Percentiles rank a stretch among this genome's conserved stretches.
These are phyloP conservation scores for Ammospiza maritima DNA, from an alignment of 2,797 vertebrate genomes.

Conservation along the genomic window DNA sequence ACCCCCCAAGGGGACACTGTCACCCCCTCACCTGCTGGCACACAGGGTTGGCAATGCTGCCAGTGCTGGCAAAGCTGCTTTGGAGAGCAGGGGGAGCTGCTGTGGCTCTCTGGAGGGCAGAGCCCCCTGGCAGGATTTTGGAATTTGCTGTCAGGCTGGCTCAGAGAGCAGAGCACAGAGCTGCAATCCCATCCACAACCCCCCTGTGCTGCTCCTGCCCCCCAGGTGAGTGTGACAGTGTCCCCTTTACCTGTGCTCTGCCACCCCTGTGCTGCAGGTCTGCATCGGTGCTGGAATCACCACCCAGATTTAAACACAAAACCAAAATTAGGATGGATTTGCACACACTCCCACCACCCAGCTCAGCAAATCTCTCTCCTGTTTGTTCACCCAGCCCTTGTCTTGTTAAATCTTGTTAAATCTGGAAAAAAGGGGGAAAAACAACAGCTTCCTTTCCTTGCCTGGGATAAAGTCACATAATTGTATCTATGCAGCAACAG, in stretches of 20 bases:
- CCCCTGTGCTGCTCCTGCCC: neutral
- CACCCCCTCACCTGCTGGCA: slow-evolving; percentile 17
- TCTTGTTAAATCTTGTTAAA: neutral
- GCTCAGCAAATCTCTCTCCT: neutral
- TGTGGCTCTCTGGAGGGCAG: neutral
- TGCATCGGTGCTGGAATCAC: neutral
- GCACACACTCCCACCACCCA: neutral
- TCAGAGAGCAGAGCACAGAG: neutral
- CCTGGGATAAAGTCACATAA: neutral
- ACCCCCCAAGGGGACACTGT: slow-evolving; percentile 12
- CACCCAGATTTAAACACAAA: neutral
- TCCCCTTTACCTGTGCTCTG: neutral
- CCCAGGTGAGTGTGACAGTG: neutral
- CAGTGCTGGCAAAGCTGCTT: neutral
- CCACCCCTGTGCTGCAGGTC: neutral
- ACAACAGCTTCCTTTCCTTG: neutral
- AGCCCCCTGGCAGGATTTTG: neutral
- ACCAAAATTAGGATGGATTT: neutral
- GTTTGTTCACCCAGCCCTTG: neutral
- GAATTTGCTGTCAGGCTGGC: neutral
- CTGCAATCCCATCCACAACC: neutral
- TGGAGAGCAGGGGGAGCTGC: neutral
- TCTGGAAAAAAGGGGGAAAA: neutral
- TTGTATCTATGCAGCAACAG: neutral
- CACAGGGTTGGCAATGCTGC: neutral